These are phyloP conservation scores for Bovichtus variegatus DNA, from an alignment of 2,797 vertebrate genomes.

Conservation along the genomic window DNA sequence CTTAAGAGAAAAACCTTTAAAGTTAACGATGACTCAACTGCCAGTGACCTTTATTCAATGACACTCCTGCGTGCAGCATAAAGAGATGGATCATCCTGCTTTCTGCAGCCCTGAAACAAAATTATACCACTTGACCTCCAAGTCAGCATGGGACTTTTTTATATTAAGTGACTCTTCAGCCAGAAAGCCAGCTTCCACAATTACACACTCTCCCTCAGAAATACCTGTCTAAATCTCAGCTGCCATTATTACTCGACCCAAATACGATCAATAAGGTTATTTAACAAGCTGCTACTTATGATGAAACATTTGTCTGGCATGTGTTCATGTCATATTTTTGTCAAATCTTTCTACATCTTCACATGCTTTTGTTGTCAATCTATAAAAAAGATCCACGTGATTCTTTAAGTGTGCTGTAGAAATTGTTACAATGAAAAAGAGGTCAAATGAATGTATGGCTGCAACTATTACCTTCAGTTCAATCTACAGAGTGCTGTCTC, in stretches of 20 bases:
- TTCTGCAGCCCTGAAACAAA: slow-evolving; percentile 52
- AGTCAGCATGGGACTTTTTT: slow-evolving; percentile 49
- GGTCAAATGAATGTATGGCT: not conserved
- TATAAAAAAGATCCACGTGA: not conserved
- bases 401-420: not conserved
- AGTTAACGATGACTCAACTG: slow-evolving; percentile 51
- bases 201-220: not conserved
- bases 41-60: slow-evolving; percentile 60
- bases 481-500: not conserved
- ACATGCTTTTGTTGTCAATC: not conserved
- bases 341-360: not conserved
- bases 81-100: slow-evolving; percentile 51
- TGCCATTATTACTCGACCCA: not conserved
- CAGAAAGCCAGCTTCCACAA: slow-evolving; percentile 33
- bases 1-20: slow-evolving; percentile 39
- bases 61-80: slow-evolving; percentile 37
- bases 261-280: not conserved
- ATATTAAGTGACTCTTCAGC: slow-evolving; percentile 49
- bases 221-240: not conserved
- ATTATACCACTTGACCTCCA: slow-evolving; percentile 70
- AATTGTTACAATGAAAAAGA: not conserved
- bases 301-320: not conserved
- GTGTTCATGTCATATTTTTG: not conserved
- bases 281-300: not conserved
- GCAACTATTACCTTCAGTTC: not conserved